Evolutionary conservation across 2,113 vertebrate species (phyloP).

Genomic region (Podarcis cretensis): DNA sequence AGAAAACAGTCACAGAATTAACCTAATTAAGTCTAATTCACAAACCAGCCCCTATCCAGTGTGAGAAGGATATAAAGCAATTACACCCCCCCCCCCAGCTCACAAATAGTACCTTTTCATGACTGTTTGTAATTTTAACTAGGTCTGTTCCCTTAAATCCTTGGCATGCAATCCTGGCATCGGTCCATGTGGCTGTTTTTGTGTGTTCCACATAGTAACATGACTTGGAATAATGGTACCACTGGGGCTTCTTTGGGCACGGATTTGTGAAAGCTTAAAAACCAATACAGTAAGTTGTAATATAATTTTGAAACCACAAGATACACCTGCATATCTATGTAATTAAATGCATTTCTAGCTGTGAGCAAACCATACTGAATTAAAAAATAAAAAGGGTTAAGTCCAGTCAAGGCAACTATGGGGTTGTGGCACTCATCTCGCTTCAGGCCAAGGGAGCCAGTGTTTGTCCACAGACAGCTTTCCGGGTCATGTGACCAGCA

Average conservation of each 20-base stretch:
- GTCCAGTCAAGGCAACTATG: too few relatives aligned
- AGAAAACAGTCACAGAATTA: neutral
- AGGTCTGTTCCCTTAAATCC: constrained; percentile 28
- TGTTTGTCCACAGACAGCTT: too few relatives aligned
- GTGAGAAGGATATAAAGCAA: neutral
- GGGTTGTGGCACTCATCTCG: too few relatives aligned
- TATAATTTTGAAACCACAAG: neutral
- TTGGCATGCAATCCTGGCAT: constrained; percentile 22
- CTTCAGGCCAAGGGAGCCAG: too few relatives aligned
- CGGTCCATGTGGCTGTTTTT: constrained; percentile 15
- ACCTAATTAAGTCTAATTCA: neutral
- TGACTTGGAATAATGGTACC: constrained; percentile 24
- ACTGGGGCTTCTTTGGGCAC: constrained; percentile 12
- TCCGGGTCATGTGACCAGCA: too few relatives aligned
- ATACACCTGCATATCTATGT: neutral
- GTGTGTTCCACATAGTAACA: constrained; percentile 36
- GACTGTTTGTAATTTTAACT: constrained; percentile 31
- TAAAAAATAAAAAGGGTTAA: too few relatives aligned
- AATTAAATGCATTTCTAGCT: neutral
- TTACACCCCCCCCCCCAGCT: neutral
- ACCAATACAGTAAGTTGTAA: neutral
- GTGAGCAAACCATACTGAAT: neutral
- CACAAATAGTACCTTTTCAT: constrained; percentile 29
- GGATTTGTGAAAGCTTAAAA: neutral
- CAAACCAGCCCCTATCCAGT: neutral